A percentile compares a stretch with the other conserved stretches of the same genome.
Conservation (phyloP, 2,797 vertebrate genomes). For the Pipistrellus pygmaeus region DNA sequence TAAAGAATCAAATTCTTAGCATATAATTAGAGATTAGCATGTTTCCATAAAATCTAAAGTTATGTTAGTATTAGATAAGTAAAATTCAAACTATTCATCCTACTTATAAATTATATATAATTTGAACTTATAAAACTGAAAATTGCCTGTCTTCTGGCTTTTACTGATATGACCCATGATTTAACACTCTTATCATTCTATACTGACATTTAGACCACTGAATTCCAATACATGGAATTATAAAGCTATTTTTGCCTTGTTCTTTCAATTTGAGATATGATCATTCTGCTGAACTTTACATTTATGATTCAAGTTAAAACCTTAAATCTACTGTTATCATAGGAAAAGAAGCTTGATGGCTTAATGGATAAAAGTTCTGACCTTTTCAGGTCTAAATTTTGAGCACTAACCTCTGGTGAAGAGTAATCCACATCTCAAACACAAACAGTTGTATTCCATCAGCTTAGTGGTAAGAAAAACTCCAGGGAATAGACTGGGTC, state of each 20-base stretch:
- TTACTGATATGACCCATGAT: constrained; percentile 78
- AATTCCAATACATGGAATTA: constrained; percentile 67
- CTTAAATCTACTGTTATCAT: constrained; percentile 76
- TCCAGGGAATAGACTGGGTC: neutral
- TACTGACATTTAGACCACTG: constrained; percentile 80
- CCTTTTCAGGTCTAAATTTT: constrained; percentile 71
- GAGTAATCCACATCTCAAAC: constrained; percentile 65
- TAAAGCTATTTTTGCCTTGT: constrained; percentile 76
- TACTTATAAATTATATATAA: constrained; percentile 81
- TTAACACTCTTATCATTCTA: constrained; percentile 77
- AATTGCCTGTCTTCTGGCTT: constrained; percentile 79
- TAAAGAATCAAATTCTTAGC: constrained; percentile 83
- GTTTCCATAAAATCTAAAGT: constrained; percentile 81
- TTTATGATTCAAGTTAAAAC: constrained; percentile 79
- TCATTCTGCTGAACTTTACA: constrained; percentile 83
- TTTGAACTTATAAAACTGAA: constrained; percentile 80
- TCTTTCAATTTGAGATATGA: constrained; percentile 79
- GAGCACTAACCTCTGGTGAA: constrained; percentile 60
- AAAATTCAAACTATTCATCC: constrained; percentile 78
- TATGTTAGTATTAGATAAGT: constrained; percentile 78
- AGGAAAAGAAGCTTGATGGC: constrained; percentile 82
- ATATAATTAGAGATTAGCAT: constrained; percentile 84
- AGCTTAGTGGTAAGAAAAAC: constrained; percentile 4
- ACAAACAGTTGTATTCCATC: neutral
- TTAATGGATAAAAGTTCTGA: constrained; percentile 83